Evolutionary conservation across 2,888 invertebrate species (phyloP).

Genomic region (Trisateles emortualis): DNA sequence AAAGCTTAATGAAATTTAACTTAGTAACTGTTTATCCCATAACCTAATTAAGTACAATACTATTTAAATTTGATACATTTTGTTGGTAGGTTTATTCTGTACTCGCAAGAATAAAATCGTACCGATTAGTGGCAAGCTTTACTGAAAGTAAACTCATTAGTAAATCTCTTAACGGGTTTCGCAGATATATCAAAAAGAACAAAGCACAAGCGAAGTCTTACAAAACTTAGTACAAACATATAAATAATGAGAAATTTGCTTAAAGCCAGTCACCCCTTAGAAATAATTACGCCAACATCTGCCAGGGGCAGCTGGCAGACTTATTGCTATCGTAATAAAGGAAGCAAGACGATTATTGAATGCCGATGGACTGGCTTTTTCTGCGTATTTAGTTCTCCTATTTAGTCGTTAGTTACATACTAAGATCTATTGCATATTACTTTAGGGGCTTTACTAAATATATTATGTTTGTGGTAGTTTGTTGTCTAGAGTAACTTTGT

Average conservation of each 20-base stretch:
- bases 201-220: not conserved
- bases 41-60: too few species aligned
- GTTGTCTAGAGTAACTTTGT: not conserved
- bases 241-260: conserved; percentile 45
- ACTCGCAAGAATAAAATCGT: not conserved
- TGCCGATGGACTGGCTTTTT: conserved; percentile 52
- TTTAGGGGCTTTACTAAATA: not conserved
- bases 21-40: too few species aligned
- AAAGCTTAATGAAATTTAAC: too few species aligned
- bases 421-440: conserved; percentile 2
- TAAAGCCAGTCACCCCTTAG: conserved; percentile 51
- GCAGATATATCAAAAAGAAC: not conserved
- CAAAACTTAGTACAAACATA: conserved; percentile 4
- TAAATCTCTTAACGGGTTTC: not conserved
- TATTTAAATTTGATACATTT: not conserved
- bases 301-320: conserved; percentile 66
- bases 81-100: not conserved
- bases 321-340: conserved; percentile 67
- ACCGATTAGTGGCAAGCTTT: not conserved
- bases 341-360: conserved; percentile 64
- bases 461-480: not conserved
- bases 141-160: not conserved
- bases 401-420: conserved; percentile 18
- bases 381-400: conserved; percentile 25
- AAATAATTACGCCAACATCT: conserved; percentile 67